These are phyloP conservation scores for Tapirus indicus DNA, from an alignment of 2,797 vertebrate species.

Conservation along the genomic window DNA sequence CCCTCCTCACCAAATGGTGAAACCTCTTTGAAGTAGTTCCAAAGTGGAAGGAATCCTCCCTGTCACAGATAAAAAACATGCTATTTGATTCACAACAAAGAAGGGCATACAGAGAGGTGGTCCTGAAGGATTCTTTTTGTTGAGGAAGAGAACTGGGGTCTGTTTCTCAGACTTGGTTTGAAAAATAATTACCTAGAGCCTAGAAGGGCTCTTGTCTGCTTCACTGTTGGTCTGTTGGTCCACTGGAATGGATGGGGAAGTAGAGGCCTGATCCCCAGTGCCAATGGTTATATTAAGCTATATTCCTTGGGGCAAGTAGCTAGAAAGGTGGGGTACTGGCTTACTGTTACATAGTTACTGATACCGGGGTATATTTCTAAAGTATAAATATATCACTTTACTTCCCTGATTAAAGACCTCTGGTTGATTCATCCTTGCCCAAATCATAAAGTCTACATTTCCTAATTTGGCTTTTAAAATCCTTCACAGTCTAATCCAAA, in stretches of 20 bases:
- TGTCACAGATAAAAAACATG: background rate
- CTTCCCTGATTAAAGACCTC: conserved; percentile 2
- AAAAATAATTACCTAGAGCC: background rate
- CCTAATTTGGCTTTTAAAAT: background rate
- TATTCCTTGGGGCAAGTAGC: background rate
- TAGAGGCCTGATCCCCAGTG: background rate
- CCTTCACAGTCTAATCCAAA: background rate
- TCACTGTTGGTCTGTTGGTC: background rate
- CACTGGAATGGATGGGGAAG: background rate
- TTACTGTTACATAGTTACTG: background rate
- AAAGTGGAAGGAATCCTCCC: background rate
- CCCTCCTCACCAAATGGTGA: background rate
- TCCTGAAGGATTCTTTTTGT: background rate
- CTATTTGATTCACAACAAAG: background rate
- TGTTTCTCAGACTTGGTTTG: background rate
- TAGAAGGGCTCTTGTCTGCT: background rate
- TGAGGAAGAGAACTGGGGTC: background rate
- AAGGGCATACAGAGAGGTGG: background rate
- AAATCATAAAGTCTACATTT: background rate
- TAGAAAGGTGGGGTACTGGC: background rate
- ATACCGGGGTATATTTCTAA: background rate
- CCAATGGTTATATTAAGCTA: background rate
- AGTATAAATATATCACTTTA: background rate
- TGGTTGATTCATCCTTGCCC: conserved; percentile 29
- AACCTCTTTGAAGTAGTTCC: background rate